Evolutionary conservation across 2,113 vertebrate genomes (phyloP).

Genomic region (Pygoscelis antarcticus): DNA sequence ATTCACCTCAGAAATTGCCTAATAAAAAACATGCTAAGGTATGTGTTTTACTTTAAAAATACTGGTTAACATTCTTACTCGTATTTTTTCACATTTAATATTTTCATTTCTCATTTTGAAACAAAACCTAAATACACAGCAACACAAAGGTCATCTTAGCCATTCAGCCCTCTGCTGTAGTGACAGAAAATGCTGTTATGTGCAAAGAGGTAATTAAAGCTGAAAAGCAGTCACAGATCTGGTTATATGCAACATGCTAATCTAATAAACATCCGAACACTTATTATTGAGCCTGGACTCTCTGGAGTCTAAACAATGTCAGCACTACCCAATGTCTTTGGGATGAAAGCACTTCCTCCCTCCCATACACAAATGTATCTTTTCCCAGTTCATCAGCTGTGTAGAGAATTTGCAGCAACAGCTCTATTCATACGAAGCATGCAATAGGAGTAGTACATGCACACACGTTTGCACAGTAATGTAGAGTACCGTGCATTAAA

Average conservation of each 20-base stretch:
- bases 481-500: background rate
- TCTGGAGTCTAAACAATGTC: background rate
- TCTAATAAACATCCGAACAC: background rate
- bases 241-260: too few relatives aligned
- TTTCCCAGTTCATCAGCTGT: background rate
- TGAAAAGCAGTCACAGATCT: background rate
- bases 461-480: background rate
- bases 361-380: background rate
- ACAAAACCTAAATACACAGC: background rate
- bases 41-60: background rate
- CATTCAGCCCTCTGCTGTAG: background rate
- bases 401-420: background rate
- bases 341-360: background rate
- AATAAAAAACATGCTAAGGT: background rate
- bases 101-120: background rate
- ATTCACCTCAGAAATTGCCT: background rate
- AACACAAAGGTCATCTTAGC: background rate
- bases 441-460: background rate
- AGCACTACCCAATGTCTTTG: background rate
- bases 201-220: background rate
- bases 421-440: background rate
- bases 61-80: background rate
- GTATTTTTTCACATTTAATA: background rate
- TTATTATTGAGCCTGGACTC: background rate
- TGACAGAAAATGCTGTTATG: background rate